Conservation (phyloP, 2,113 vertebrate species). For the Onychostruthus taczanowskii region DNA sequence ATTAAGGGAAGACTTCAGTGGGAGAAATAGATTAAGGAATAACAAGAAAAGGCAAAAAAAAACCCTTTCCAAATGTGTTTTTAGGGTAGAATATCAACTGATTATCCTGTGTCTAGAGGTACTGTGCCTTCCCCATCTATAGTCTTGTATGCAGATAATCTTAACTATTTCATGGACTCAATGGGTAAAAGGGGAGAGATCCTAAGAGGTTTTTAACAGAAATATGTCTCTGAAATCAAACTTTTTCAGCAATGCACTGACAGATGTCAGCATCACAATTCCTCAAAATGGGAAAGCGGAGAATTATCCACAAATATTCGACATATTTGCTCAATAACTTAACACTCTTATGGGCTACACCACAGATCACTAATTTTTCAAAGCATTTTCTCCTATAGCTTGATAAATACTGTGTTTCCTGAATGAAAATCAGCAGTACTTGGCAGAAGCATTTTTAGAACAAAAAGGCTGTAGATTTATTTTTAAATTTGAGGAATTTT, state of each 20-base stretch:
- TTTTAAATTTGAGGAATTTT: slow-evolving; percentile 49
- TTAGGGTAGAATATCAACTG: background rate
- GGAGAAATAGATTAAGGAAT: background rate
- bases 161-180: background rate
- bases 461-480: slow-evolving; percentile 28
- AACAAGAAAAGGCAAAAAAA: background rate
- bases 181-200: background rate
- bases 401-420: background rate
- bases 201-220: background rate
- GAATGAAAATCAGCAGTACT: slow-evolving; percentile 20
- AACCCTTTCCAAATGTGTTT: background rate
- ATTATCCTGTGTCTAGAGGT: background rate
- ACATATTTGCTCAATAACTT: background rate
- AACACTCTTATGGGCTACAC: background rate
- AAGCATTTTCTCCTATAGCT: background rate
- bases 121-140: background rate
- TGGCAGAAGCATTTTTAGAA: slow-evolving; percentile 43
- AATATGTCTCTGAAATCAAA: background rate
- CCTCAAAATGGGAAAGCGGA: background rate
- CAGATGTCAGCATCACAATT: background rate
- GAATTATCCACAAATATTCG: background rate
- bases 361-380: background rate
- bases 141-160: background rate
- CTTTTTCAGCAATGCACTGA: background rate
- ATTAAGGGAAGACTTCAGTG: background rate